Base-by-base conservation (phyloP, 2,113 vertebrate species). In the Poecile atricapillus region DNA sequence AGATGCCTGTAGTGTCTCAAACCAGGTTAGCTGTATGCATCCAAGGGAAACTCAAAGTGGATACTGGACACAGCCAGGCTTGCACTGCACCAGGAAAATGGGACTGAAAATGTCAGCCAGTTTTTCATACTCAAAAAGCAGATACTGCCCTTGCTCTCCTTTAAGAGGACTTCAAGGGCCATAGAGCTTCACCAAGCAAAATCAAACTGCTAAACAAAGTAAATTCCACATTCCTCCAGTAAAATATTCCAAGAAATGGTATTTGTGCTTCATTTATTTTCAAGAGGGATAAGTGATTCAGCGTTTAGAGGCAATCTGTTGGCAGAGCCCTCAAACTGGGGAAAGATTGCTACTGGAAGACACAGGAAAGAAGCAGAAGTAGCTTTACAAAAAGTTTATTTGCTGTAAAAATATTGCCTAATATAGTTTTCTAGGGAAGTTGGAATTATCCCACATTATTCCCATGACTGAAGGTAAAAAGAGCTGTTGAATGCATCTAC, bases 211-310 rank as follows among this genome's bases (percentile, higher is more conserved):
- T 77, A 56, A 88, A 63, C 68, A 90, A 94, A 85, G 35, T 2
- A 7, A 91, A 46, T 16, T 80, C 55, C 43, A 63, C n/a, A 10
- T 31, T 83, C 44, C 33, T 74, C 39, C 43, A 31, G 22, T 14
- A 87, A 83, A 90, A 81, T 31, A 89, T 35, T 28, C 33, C 75
- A 77, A 80, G 30, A 83, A 93, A 77, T 9, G 9, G 73, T 49
- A 88, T 71, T 93, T 76, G 47, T 71, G 86, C 93, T 49, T 90
- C 91, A 43, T 52, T 87, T 70, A 46, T 87, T 85, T 87, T 75
- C 49, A 83, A 3, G 30, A 83, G 33, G 41, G 13, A 4, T 70
- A 67, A 77, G 39, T 16, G 64, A 83, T 35, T 33, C 39, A 89
- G 24, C 5, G 0, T n/a, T 39, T 8, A 71, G n/a, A 55, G 13